phyloP scores from a whole-genome alignment of 1,140 invertebrate species.

The Magallana gigas region DNA sequence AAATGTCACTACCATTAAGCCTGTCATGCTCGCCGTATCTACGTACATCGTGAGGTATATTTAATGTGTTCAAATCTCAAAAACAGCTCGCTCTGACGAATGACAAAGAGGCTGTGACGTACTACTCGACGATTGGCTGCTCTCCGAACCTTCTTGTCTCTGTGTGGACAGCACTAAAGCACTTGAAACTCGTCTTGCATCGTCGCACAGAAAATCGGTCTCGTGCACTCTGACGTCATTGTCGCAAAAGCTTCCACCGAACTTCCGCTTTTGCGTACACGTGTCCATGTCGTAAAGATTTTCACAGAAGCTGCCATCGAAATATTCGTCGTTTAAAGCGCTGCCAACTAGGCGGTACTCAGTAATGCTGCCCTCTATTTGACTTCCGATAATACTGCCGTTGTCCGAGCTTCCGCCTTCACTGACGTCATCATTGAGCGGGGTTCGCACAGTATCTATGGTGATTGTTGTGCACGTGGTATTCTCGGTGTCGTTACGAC shows the following conservation, averaged over 20 bases:
- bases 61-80: neutral
- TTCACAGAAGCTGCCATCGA: neutral
- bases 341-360: neutral
- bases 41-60: too few species aligned
- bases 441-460: conserved; percentile 13
- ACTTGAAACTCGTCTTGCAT: neutral
- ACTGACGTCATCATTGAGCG: conserved; percentile 13
- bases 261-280: neutral
- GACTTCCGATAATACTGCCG: conserved; percentile 3
- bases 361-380: conserved; percentile 9
- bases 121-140: neutral
- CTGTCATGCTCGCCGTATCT: too few species aligned
- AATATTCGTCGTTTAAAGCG: conserved; percentile 15
- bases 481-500: conserved; percentile 21
- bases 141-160: neutral
- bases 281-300: neutral
- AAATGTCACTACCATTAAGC: too few species aligned
- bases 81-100: neutral
- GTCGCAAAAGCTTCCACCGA: conserved; percentile 7
- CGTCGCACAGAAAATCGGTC: neutral
- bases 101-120: neutral
- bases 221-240: conserved; percentile 15
- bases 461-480: conserved; percentile 13
- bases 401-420: conserved; percentile 23
- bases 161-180: neutral